Evolutionary conservation across 2,113 vertebrate genomes (phyloP).

Genomic region (Mastomys natalensis): DNA sequence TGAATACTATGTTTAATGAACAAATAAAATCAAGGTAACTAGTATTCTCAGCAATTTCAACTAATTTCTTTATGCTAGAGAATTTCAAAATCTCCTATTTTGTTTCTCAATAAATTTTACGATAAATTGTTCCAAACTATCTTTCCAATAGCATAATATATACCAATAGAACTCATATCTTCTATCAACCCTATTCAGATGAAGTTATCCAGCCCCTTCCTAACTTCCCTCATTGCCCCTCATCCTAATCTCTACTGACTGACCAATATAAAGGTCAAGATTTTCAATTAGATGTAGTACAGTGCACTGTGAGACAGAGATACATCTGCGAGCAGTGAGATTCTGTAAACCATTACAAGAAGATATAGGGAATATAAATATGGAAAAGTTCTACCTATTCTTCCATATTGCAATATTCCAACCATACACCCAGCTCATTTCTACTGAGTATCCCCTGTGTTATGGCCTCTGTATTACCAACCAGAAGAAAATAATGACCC

Average conservation of each 20-base stretch:
- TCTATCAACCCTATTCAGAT: background rate
- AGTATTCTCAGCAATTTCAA: background rate
- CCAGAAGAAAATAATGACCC: background rate
- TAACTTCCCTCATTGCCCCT: background rate
- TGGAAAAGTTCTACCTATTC: background rate
- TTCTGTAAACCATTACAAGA: background rate
- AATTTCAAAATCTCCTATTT: background rate
- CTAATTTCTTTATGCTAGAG: background rate
- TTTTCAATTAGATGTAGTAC: background rate
- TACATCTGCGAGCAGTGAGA: background rate
- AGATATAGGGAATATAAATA: background rate
- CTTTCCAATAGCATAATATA: background rate
- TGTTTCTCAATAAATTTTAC: background rate
- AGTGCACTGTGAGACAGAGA: background rate
- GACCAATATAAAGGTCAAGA: background rate
- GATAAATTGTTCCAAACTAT: background rate
- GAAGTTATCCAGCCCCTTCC: fast-evolving
- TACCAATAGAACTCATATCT: too few species aligned
- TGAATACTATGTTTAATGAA: background rate
- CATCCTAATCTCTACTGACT: background rate
- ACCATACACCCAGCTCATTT: background rate
- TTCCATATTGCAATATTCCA: background rate
- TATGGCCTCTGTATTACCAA: background rate
- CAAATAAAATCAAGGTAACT: background rate
- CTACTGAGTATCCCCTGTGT: background rate